Evolutionary conservation across 2,113 vertebrate species (phyloP).

Genomic region (Pterocles burchelli): DNA sequence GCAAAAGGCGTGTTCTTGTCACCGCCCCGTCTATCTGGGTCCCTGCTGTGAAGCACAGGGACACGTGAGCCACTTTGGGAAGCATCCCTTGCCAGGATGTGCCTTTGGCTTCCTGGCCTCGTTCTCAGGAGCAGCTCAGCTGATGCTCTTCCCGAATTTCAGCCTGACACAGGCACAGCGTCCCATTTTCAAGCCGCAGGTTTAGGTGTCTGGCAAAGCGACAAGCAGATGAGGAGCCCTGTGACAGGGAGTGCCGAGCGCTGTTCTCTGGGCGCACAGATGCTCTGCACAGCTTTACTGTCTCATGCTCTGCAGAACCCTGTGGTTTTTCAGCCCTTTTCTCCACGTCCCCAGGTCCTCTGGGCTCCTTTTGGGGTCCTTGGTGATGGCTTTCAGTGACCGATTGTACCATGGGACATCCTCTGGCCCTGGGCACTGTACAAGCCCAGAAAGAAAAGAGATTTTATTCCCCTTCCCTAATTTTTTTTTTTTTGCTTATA

Average conservation of each 20-base stretch:
- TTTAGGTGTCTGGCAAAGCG: neutral
- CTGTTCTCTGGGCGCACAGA: neutral
- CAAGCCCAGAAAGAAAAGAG: neutral
- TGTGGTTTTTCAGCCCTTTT: neutral
- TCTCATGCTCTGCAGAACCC: accelerated
- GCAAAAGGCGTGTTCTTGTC: neutral
- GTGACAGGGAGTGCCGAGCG: accelerated
- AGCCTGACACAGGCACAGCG: neutral
- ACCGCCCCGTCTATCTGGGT: accelerated
- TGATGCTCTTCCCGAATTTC: neutral
- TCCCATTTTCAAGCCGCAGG: accelerated
- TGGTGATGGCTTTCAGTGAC: neutral
- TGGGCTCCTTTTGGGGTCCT: neutral
- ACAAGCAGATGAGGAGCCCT: neutral
- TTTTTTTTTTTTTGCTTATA: neutral
- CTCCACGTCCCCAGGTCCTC: neutral
- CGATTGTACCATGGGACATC: accelerated
- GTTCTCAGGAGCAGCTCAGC: neutral
- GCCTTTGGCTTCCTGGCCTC: neutral
- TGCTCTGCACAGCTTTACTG: neutral
- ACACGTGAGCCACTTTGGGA: neutral
- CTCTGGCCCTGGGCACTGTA: neutral
- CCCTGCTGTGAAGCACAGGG: neutral
- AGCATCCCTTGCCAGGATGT: neutral
- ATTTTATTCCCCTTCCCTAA: neutral